Evolutionary conservation across 2,888 invertebrate genomes (phyloP).

Genomic region (Pseudeuparius sepicola): DNA sequence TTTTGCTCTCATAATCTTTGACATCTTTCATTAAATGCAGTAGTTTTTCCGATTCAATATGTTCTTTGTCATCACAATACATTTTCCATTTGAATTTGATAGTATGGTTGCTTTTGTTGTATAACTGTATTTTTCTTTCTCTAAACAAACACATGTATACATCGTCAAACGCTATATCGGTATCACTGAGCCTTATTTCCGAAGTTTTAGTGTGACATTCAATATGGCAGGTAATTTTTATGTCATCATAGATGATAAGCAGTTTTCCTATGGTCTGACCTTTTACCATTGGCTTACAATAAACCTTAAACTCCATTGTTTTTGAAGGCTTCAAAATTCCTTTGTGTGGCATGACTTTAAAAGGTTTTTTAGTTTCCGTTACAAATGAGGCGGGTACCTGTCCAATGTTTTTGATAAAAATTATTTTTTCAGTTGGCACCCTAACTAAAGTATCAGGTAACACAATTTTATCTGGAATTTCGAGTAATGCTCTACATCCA

Average conservation of each 20-base stretch:
- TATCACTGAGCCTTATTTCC: too few species aligned
- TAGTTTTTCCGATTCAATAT: conserved; percentile 24
- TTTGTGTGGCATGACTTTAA: too few species aligned
- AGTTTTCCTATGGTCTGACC: too few species aligned
- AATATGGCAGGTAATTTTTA: too few species aligned
- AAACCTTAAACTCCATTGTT: too few species aligned
- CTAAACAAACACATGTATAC: conserved; percentile 50
- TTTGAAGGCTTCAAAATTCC: too few species aligned
- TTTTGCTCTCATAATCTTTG: conserved; percentile 29
- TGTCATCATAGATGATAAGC: too few species aligned
- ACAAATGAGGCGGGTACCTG: conserved; percentile 41
- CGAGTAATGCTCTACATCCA: conserved; percentile 46
- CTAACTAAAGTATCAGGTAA: conserved; percentile 46
- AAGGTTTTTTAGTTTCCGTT: conserved; percentile 39
- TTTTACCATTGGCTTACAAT: too few species aligned
- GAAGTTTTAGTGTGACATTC: too few species aligned
- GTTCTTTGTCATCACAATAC: conserved; percentile 40
- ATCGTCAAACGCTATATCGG: conserved; percentile 46
- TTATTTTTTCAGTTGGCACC: conserved; percentile 39
- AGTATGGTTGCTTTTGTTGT: conserved; percentile 45
- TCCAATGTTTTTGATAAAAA: conserved; percentile 48
- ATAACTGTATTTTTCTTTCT: conserved; percentile 40
- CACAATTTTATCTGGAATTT: conserved; percentile 48
- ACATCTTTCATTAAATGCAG: conserved; percentile 23
- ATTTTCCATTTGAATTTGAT: conserved; percentile 50